Percentiles rank a stretch among this genome's conserved stretches.
Evolutionary conservation across 2,113 vertebrate genomes (phyloP).

Genomic region (Chaetura pelagica): DNA sequence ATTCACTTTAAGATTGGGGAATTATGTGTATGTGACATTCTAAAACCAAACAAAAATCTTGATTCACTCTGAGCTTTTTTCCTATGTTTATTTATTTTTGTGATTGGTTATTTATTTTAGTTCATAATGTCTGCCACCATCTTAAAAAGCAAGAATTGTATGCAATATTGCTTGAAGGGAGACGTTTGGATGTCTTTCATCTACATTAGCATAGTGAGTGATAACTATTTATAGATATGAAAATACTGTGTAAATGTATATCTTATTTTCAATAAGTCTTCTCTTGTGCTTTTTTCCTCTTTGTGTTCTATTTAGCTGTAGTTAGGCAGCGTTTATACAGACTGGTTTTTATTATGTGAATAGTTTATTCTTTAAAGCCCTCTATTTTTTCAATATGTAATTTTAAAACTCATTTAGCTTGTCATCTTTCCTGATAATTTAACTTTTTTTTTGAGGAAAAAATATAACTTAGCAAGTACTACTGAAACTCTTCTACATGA

Average conservation of each 20-base stretch:
- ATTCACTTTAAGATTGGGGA: background rate
- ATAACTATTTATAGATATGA: background rate
- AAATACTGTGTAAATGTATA: background rate
- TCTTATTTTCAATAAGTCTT: background rate
- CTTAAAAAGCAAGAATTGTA: background rate
- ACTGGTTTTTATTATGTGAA: background rate
- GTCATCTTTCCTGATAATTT: background rate
- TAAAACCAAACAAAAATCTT: background rate
- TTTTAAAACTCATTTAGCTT: background rate
- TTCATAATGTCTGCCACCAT: background rate
- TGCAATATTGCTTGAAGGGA: background rate
- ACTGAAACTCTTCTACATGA: background rate
- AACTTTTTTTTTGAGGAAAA: background rate
- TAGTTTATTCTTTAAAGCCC: background rate
- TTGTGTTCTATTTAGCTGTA: background rate
- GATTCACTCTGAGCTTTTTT: background rate
- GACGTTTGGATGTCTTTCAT: background rate
- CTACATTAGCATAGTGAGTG: background rate
- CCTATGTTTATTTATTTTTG: background rate
- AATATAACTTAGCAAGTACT: background rate
- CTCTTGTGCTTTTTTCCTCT: background rate
- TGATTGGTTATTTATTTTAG: background rate
- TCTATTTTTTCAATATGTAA: background rate
- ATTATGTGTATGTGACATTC: background rate
- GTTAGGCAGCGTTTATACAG: background rate